Evolutionary conservation across 2,113 vertebrate species (phyloP), one percentile per base, ranked within the genome.

Genomic region (Cololabis saira): DNA sequence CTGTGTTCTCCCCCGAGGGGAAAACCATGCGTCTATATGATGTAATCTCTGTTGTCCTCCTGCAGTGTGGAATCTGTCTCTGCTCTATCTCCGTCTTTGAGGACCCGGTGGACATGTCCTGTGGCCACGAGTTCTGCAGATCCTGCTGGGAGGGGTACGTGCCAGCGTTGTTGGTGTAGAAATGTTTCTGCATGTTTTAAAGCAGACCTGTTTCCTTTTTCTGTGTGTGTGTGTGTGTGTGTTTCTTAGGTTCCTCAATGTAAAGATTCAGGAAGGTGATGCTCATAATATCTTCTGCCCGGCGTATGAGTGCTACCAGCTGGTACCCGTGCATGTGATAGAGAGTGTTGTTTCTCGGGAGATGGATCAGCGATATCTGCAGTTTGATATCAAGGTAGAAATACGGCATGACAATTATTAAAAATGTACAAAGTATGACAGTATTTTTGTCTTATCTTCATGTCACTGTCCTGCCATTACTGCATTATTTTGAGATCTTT

Each of bases 201-300:
- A 15, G 27, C 14, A 55, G 14, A 18, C 57, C 7, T 9, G 10
- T n/a, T 52, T 61, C 4, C 44, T 19, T 18, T 40, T 8, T 45
- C 3, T n/a, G 11, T 42, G 3, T 22, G 1, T 33, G 1, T 52
- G n/a, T 62, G 4, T 33, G 1, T 55, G 14, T 62, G 4, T 63
- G 10, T 67, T 5, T 65, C 21, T 61, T 62, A 91, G 89, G 61
- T 91, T 91, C 62, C 88, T 91, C 5, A 91, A 91, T 24, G 67
- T 91, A 7, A 91, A 90, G 65, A 91, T 91, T 76, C 90, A 90
- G 67, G 90, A 89, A 49, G 90, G 90, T 0, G 90, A 90, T 3
- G 90, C 90, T 5, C 90, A 91, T 76, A 91, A 91, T 24, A 91
- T 91, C 74, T 90, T 91, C 74, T 91, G 90, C 49, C 90, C 90